Evolutionary conservation across 2,113 vertebrate species (phyloP).

Genomic region (Panthera tigris): DNA sequence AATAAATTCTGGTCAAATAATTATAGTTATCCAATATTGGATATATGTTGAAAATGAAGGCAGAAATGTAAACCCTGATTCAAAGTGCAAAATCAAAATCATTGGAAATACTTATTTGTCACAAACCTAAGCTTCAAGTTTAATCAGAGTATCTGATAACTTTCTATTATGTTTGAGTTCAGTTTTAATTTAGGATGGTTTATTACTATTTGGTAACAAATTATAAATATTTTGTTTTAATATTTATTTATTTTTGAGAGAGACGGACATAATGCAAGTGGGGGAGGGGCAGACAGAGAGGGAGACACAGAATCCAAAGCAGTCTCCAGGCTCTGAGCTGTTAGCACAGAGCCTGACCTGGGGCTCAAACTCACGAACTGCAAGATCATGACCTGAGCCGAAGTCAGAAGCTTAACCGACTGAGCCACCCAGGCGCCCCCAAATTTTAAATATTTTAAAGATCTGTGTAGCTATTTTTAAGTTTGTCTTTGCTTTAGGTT

Average conservation of each 20-base stretch:
- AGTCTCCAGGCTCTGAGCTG: too few species aligned
- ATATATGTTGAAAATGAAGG: background rate
- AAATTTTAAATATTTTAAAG: background rate
- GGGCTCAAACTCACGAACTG: too few species aligned
- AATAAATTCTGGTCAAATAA: background rate
- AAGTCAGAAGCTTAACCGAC: too few species aligned
- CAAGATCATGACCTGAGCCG: too few species aligned
- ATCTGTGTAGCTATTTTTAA: background rate
- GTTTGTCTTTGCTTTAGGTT: background rate
- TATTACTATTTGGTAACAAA: background rate
- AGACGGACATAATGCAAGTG: too few species aligned
- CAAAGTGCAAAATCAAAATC: background rate
- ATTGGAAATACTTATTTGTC: background rate
- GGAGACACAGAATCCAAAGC: too few species aligned
- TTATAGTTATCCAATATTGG: background rate
- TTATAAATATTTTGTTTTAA: background rate
- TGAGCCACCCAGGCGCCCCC: too few species aligned
- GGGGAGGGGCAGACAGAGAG: too few species aligned
- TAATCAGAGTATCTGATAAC: background rate
- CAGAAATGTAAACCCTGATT: background rate
- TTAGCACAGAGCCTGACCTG: too few species aligned
- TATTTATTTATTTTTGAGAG: too few species aligned
- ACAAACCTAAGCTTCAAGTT: constrained; percentile 10
- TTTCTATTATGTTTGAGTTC: background rate
- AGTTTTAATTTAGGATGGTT: background rate